Percentiles rank a stretch among this genome's conserved stretches.
These are phyloP conservation scores for Oscheius sp. DNA, from an alignment of 2,888 invertebrate genomes.

Conservation along the genomic window DNA sequence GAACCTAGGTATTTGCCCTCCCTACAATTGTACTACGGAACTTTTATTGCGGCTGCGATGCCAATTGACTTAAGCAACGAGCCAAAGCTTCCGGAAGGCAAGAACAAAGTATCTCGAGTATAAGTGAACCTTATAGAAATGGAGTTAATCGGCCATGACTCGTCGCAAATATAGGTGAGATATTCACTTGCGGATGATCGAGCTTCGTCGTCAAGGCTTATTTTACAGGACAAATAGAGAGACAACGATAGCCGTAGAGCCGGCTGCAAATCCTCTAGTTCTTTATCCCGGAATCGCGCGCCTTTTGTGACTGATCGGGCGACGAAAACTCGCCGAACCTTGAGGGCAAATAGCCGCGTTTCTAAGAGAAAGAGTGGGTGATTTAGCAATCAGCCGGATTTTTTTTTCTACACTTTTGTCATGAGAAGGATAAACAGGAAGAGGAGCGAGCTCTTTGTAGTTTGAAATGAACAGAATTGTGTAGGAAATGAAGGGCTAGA, in stretches of 20 bases:
- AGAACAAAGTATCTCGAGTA: background rate
- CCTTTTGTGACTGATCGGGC: constrained; percentile 29
- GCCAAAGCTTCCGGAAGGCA: constrained; percentile 15
- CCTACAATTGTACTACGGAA: constrained; percentile 15
- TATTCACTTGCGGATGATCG: constrained; percentile 18
- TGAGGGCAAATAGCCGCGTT: constrained; percentile 24
- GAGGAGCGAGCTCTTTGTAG: too few species aligned
- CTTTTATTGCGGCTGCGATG: constrained; percentile 7
- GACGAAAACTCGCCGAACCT: constrained; percentile 27
- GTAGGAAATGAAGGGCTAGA: too few species aligned
- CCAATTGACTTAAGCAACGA: constrained; percentile 14
- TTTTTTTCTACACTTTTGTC: background rate
- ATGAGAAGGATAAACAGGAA: too few species aligned
- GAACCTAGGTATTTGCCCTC: background rate
- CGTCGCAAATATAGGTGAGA: constrained; percentile 2
- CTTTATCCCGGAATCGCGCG: constrained; percentile 31
- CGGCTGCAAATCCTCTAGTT: constrained; percentile 28
- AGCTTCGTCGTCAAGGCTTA: constrained; percentile 12
- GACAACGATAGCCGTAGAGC: constrained; percentile 1
- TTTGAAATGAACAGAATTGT: too few species aligned
- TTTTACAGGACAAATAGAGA: constrained; percentile 28
- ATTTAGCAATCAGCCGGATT: background rate
- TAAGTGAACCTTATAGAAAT: background rate
- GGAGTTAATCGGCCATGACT: constrained; percentile 17
- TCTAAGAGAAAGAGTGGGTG: too few species aligned